Conservation (phyloP, 2,797 vertebrate genomes). For the Poeciliopsis turneri region DNA sequence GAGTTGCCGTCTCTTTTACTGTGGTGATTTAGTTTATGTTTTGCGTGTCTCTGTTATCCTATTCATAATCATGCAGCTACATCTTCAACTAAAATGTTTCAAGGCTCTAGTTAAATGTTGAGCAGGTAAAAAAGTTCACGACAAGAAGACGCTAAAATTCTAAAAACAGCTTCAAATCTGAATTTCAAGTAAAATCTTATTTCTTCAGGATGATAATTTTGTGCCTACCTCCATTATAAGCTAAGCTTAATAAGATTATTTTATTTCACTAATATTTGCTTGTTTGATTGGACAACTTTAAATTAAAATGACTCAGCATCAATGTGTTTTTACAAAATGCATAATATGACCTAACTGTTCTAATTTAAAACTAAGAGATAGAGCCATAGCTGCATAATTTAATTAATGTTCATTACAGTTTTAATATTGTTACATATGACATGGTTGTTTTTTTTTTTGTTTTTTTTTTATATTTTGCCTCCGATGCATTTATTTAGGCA, state of each 20-base stretch:
- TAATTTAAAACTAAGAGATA: background rate
- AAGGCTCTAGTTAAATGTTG: conserved; percentile 37
- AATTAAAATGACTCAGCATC: background rate
- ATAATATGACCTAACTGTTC: background rate
- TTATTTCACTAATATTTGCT: background rate
- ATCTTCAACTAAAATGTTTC: conserved; percentile 24
- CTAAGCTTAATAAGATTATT: background rate
- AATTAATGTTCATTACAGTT: background rate
- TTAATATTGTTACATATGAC: background rate
- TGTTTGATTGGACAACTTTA: background rate
- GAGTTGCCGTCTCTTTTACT: conserved; percentile 6
- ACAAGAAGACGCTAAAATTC: conserved; percentile 33
- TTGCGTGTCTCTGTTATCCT: background rate
- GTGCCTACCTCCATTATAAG: background rate
- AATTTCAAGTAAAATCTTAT: conserved; percentile 29
- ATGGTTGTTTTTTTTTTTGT: too few species aligned
- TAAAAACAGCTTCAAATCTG: conserved; percentile 49
- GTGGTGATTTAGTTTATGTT: background rate
- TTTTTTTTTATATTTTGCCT: background rate
- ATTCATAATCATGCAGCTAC: conserved; percentile 7
- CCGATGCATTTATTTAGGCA: background rate
- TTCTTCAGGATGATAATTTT: background rate
- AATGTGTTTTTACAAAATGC: background rate
- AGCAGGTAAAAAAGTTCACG: conserved; percentile 23
- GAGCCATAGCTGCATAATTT: background rate